Evolutionary conservation across 2,113 vertebrate genomes (phyloP), one percentile per base, ranked within the genome.

Genomic region (Perca fluviatilis): DNA sequence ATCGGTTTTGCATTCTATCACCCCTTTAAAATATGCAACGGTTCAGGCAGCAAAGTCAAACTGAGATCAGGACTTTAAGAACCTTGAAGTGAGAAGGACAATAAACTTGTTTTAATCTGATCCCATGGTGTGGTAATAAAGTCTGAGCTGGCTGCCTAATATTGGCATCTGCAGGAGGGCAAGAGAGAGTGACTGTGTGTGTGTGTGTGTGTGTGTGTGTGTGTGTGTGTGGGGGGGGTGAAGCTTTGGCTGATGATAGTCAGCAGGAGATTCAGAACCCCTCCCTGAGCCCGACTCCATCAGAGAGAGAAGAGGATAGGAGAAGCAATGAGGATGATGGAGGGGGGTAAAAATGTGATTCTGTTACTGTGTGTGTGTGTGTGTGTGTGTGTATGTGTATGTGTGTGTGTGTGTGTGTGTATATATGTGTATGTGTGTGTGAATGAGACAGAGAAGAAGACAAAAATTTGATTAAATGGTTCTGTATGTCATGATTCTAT

Each of bases 261-360:
- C 80, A 79, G 77, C 84, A 43, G 77, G 88, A 84, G 65, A 53
- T 74, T 21, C 11, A 74, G 81, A 53, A 46, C 63, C 79, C 74
- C 84, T 43, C 66, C 67, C 79, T 40, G 74, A 90, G 83, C 57
- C 9, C 2, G 33, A 77, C 82, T 85, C 74, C 66, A 77, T 76
- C 77, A 79, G 75, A 61, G 76, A 63, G 74, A 74, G 68, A 64
- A 71, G 65, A 88, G 68, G 77, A 88, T 82, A 86, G 25, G 0
- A 79, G 60, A 63, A 61, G 69, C 69, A 13, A 75, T 51, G 81
- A 87, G 64, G 71, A 67, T 14, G 66, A 76, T 40, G 66, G 70
- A 53, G 79, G 54, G 64, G 66, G 74, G 69, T 36, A 62, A 74
- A 77, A 63, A 80, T 69, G 57, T 74, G 73, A 66, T 27, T 64